Evolutionary conservation across 2,797 vertebrate species (phyloP), one percentile per base, ranked within the genome.

Genomic region (Squalus acanthias): DNA sequence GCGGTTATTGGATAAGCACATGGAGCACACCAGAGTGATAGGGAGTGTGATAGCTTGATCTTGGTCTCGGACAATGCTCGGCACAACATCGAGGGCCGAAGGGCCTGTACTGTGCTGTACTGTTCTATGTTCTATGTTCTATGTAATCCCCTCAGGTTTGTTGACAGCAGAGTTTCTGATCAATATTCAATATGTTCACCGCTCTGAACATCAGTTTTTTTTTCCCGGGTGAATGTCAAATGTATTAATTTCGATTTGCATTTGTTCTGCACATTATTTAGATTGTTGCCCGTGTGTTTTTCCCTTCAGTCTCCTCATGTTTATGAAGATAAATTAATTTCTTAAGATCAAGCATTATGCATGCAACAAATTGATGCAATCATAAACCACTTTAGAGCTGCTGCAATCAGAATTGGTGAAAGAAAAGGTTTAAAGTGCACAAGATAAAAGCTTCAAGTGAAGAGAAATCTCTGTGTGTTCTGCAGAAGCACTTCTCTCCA

Each of bases 361-460:
- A 65, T 63, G 15, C 29, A 92, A 92, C 33, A n/a, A 93, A 93
- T 39, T 93, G 91, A 93, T 93, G n/a, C 17, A 93, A 93, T 93
- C 63, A 93, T 65, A 93, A 39, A 93, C 63, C n/a, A 93, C 91
- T 93, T 69, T 93, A n/a, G n/a, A 93, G 63, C 33, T n/a, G 60
- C 60, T 20, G 63, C 89, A 92, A 92, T 69, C 63, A 93, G n/a
- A 93, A 93, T 24, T 93, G 63, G 63, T 39, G 65, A 69, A 93
- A 93, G 63, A 1, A 93, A 63, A 22, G 15, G 39, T 65, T 39
- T 69, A 69, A 89, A 46, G 63, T 93, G 91, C 91, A 93, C 26
- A 93, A 46, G 63, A 93, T 93, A 93, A 93, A 93, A 93, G 91
- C 91, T 46, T 93, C 91, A 69, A 46, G n/a, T 93, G n/a, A 69